phyloP scores from a whole-genome alignment of 2,888 invertebrate genomes.

The Deladenus siricidicola region DNA sequence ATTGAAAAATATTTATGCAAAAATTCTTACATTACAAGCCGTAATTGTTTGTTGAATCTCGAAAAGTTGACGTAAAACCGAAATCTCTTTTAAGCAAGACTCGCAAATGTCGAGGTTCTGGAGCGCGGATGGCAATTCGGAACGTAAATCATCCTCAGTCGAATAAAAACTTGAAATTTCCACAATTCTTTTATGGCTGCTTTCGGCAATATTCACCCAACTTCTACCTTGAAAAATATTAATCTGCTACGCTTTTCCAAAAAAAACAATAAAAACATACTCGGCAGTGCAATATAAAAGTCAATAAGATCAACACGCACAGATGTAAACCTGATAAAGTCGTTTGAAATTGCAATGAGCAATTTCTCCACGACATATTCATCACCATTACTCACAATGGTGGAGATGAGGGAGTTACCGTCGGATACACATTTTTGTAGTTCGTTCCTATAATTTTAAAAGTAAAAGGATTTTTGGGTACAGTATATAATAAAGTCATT shows the following conservation, averaged over 20 bases:
- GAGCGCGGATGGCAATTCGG: not conserved
- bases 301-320: slow-evolving; percentile 5
- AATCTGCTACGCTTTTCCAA: not conserved
- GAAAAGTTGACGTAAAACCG: not conserved
- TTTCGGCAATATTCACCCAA: not conserved
- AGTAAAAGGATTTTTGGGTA: not conserved
- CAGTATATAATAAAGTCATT: not conserved
- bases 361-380: not conserved
- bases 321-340: not conserved
- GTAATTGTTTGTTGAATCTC: not conserved
- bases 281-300: slow-evolving; percentile 1
- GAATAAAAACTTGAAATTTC: not conserved
- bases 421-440: no score
- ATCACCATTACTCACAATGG: not conserved
- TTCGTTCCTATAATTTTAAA: no score
- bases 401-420: not conserved
- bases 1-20: not conserved
- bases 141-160: not conserved
- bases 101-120: not conserved
- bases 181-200: not conserved
- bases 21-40: slow-evolving; percentile 1
- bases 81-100: slow-evolving; percentile 1
- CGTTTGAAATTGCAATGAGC: not conserved
- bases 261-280: not conserved
- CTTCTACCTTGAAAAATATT: not conserved